phyloP scores from a whole-genome alignment of 2,888 invertebrate species.

The Vanessa cardui region DNA sequence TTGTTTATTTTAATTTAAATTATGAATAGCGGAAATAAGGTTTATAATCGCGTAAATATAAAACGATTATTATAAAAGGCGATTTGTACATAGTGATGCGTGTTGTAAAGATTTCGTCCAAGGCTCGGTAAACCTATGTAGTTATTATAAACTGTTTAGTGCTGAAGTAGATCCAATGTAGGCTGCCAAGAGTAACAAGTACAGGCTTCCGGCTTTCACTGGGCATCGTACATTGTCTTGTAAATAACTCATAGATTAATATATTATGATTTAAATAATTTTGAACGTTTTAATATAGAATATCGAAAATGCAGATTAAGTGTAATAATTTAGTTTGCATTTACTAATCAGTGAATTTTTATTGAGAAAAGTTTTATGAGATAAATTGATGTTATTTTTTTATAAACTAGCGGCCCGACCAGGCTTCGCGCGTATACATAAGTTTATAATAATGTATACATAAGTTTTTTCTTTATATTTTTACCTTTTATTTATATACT shows the following conservation, averaged over 20 bases:
- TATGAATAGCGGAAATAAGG: not conserved
- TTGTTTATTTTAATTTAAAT: no score
- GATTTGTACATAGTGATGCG: not conserved
- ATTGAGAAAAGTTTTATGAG: no score
- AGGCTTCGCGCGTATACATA: no score
- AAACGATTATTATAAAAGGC: not conserved
- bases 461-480: no score
- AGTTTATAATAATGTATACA: no score
- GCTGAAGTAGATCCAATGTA: conserved; percentile 19
- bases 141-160: conserved; percentile 5
- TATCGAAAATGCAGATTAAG: no score
- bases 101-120: conserved; percentile 9
- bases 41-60: not conserved
- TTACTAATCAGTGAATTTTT: no score
- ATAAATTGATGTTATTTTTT: no score
- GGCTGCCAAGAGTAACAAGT: conserved; percentile 25
- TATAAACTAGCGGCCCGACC: no score
- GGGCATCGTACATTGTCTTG: conserved; percentile 15
- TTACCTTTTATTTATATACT: no score
- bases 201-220: conserved; percentile 29
- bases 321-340: no score
- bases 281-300: not conserved
- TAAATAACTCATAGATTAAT: conserved; percentile 4
- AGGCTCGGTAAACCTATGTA: conserved; percentile 10
- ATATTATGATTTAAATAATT: conserved; percentile 13